Conservation (phyloP, 2,888 invertebrate genomes). For the Globia sparganii region DNA sequence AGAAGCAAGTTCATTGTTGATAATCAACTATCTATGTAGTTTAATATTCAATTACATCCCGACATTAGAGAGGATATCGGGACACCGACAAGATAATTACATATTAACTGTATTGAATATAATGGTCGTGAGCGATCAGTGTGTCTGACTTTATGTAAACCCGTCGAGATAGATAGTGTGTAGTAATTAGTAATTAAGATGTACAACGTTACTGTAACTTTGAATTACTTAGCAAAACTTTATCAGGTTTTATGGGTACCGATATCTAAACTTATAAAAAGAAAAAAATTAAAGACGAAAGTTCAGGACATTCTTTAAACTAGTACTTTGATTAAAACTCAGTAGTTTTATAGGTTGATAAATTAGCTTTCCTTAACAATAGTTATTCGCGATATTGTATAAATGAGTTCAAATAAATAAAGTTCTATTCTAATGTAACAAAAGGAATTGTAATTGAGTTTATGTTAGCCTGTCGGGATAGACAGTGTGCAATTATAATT, state of each 20-base stretch:
- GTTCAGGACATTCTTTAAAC: no score
- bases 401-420: no score
- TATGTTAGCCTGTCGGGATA: background rate
- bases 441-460: no score
- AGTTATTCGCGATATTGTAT: no score
- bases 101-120: slow-evolving; percentile 22
- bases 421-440: no score
- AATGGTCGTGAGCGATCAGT: background rate
- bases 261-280: no score
- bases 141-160: background rate
- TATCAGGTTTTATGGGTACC: background rate
- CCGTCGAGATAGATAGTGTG: background rate
- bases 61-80: slow-evolving; percentile 14
- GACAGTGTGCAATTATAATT: slow-evolving; percentile 1
- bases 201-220: background rate
- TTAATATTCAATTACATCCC: slow-evolving; percentile 35
- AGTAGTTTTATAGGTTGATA: no score
- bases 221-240: background rate
- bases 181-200: background rate
- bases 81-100: slow-evolving; percentile 27
- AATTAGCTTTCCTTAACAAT: no score
- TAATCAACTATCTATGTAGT: slow-evolving; percentile 15
- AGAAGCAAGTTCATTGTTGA: background rate
- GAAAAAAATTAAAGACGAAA: no score
- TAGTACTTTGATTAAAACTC: no score